Conservation (phyloP, 2,797 vertebrate genomes). For the Hydrophis major region DNA sequence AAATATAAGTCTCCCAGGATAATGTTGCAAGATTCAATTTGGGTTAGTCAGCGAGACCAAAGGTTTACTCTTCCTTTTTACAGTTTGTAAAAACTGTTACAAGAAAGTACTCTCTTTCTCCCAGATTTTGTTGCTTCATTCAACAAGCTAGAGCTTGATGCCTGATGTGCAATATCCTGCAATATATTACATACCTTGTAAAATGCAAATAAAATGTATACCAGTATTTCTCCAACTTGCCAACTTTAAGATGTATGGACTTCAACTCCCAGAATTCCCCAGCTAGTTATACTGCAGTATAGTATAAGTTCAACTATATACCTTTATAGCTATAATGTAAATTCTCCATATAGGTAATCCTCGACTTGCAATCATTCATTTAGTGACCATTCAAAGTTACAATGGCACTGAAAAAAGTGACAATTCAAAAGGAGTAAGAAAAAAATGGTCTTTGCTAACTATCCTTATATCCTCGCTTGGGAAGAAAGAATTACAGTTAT, state of each 20-base stretch:
- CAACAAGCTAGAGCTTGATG: not conserved
- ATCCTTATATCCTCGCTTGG: not conserved
- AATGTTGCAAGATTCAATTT: not conserved
- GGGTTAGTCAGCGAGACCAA: not conserved
- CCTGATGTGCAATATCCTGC: not conserved
- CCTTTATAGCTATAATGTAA: too few species aligned
- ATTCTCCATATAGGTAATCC: too few species aligned
- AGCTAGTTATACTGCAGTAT: not conserved
- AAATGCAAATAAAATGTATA: not conserved
- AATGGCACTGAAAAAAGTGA: not conserved
- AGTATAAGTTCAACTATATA: not conserved
- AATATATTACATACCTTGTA: not conserved
- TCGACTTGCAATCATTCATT: too few species aligned
- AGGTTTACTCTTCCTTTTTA: not conserved
- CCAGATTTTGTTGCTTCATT: not conserved
- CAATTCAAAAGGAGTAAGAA: not conserved
- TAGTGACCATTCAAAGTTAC: too few species aligned
- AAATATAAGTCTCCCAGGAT: not conserved
- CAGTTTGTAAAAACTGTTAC: not conserved
- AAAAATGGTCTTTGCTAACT: not conserved
- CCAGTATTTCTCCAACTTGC: not conserved
- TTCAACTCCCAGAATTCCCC: not conserved
- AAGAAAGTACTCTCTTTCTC: not conserved
- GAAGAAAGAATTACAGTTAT: not conserved
- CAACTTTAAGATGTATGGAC: not conserved